Evolutionary conservation across 2,113 vertebrate species (phyloP).

Genomic region (Sceloporus undulatus): DNA sequence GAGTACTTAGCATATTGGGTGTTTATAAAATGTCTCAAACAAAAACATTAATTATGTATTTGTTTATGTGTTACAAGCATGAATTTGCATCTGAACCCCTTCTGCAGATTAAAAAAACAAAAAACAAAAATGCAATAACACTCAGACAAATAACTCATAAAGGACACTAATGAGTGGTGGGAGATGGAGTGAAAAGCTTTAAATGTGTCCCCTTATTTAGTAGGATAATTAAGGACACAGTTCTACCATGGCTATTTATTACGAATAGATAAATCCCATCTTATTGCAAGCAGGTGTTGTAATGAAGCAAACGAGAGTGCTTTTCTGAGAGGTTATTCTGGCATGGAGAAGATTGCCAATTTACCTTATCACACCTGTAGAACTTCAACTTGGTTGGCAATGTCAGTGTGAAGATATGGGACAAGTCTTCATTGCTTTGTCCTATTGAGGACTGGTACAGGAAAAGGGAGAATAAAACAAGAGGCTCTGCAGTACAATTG

Average conservation of each 20-base stretch:
- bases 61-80: conserved; percentile 50
- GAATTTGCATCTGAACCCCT: conserved; percentile 62
- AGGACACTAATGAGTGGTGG: conserved; percentile 77
- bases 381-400: conserved; percentile 32
- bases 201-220: conserved; percentile 81
- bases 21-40: conserved; percentile 61
- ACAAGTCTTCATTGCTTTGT: neutral
- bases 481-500: too few species aligned
- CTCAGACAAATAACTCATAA: conserved; percentile 78
- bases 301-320: conserved; percentile 68
- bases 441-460: too few species aligned
- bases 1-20: conserved; percentile 12
- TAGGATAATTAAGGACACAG: conserved; percentile 78
- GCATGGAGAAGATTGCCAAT: conserved; percentile 44
- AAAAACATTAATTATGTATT: conserved; percentile 66
- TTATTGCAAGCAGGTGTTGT: conserved; percentile 74
- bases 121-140: conserved; percentile 59
- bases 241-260: conserved; percentile 77
- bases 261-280: conserved; percentile 74
- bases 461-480: too few species aligned
- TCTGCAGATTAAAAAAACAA: conserved; percentile 24
- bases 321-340: conserved; percentile 62
- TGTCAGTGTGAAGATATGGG: neutral
- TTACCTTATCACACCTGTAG: conserved; percentile 42
- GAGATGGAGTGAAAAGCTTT: conserved; percentile 80